Percentiles rank a stretch among this genome's conserved stretches.
phyloP scores from a whole-genome alignment of 2,797 vertebrate genomes.

The Phataginus tricuspis region DNA sequence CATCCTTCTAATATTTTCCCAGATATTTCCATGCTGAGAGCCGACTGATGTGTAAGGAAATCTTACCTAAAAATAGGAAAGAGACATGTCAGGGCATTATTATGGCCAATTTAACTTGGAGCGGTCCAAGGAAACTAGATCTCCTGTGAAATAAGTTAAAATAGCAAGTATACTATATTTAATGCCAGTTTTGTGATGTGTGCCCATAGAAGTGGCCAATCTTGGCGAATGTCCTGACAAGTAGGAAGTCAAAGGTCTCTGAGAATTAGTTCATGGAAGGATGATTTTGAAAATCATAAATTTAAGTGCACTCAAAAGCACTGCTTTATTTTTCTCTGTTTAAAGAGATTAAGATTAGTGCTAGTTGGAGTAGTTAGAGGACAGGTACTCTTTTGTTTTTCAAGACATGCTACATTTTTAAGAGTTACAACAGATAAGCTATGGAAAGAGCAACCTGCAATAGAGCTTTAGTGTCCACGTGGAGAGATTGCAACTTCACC shows the following conservation, averaged over 20 bases:
- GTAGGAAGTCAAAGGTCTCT: not conserved
- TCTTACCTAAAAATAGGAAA: slow-evolving; percentile 67
- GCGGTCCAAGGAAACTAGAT: slow-evolving; percentile 21
- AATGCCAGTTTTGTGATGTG: not conserved
- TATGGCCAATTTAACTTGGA: slow-evolving; percentile 56
- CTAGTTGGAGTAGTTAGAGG: not conserved
- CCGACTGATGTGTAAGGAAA: slow-evolving; percentile 1
- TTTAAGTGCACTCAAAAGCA: not conserved
- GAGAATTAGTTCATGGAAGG: not conserved
- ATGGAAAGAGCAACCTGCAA: not conserved
- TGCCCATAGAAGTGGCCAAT: not conserved
- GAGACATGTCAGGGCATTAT: slow-evolving; percentile 50
- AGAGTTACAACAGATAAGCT: not conserved
- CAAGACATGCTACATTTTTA: not conserved
- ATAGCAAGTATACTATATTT: not conserved
- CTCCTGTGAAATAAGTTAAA: not conserved
- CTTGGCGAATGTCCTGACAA: not conserved
- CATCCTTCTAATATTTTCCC: slow-evolving; percentile 42
- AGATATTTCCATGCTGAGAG: slow-evolving; percentile 47
- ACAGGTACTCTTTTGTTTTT: not conserved
- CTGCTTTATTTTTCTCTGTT: not conserved
- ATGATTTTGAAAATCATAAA: not conserved
- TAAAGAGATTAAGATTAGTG: not conserved
- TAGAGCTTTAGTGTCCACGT: not conserved
- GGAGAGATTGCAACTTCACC: not conserved